A percentile compares a stretch with the other conserved stretches of the same genome.
Evolutionary conservation across 1,140 invertebrate species (phyloP).

Genomic region (Venturia canescens): DNA sequence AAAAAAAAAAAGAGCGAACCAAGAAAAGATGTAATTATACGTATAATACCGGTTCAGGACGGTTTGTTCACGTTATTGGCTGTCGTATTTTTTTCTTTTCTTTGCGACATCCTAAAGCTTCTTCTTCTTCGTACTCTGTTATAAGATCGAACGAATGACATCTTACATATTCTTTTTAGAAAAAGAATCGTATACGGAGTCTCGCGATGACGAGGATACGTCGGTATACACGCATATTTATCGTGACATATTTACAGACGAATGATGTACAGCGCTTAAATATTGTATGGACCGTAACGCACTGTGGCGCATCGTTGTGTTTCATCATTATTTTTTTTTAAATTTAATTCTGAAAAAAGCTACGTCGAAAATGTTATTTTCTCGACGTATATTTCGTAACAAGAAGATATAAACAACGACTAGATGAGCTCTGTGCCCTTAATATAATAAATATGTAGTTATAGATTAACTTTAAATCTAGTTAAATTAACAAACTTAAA

Average conservation of each 20-base stretch:
- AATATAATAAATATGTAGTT: constrained; percentile 44
- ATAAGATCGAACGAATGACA: constrained; percentile 1
- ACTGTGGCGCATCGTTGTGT: neutral
- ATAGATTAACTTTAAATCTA: neutral
- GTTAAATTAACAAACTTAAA: too few relatives aligned
- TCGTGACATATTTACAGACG: neutral
- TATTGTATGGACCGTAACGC: neutral
- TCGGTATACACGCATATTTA: neutral
- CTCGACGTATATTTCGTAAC: constrained; percentile 36
- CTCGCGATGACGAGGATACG: neutral
- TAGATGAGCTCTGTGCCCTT: constrained; percentile 66
- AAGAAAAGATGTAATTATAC: constrained; percentile 25
- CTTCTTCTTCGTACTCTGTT: constrained; percentile 6
- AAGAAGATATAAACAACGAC: constrained; percentile 70
- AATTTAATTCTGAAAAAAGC: neutral
- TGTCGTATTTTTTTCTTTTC: constrained; percentile 20
- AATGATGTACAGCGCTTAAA: neutral
- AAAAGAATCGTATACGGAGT: neutral
- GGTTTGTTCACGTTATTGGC: constrained; percentile 52
- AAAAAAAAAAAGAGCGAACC: constrained; percentile 30
- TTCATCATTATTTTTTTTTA: neutral
- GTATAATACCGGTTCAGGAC: constrained; percentile 55
- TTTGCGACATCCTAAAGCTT: neutral
- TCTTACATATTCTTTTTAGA: neutral
- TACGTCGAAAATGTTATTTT: neutral